Evolutionary conservation across 2,113 vertebrate genomes (phyloP).

Genomic region (Empidonax traillii): DNA sequence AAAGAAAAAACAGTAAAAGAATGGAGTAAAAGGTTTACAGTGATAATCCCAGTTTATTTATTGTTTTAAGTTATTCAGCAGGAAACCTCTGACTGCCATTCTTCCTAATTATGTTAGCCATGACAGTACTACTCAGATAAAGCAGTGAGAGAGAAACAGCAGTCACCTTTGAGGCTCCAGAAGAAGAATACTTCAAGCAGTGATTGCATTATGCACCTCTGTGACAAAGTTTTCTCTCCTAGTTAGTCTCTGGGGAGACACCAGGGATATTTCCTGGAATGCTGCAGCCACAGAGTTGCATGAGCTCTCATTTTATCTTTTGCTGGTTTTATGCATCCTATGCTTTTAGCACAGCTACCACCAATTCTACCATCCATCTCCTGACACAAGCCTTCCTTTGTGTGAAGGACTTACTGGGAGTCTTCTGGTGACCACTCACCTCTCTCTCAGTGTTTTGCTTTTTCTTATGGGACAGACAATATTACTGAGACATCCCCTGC

Average conservation of each 20-base stretch:
- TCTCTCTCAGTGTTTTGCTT: fast-evolving
- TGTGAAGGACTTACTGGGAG: neutral
- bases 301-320: neutral
- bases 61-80: neutral
- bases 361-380: neutral
- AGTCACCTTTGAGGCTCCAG: neutral
- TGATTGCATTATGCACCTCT: neutral
- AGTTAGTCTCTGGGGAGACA: neutral
- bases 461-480: neutral
- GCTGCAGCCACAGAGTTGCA: neutral
- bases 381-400: neutral
- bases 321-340: neutral
- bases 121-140: neutral
- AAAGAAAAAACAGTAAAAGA: neutral
- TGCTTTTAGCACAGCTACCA: neutral
- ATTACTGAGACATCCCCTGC: neutral
- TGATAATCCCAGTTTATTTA: neutral
- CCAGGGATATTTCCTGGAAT: neutral
- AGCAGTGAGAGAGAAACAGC: neutral
- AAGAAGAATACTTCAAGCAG: neutral
- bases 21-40: neutral
- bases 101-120: neutral
- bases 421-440: neutral
- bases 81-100: neutral
- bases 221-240: neutral